phyloP scores from a whole-genome alignment of 2,797 vertebrate genomes.

The Agapornis canus region DNA sequence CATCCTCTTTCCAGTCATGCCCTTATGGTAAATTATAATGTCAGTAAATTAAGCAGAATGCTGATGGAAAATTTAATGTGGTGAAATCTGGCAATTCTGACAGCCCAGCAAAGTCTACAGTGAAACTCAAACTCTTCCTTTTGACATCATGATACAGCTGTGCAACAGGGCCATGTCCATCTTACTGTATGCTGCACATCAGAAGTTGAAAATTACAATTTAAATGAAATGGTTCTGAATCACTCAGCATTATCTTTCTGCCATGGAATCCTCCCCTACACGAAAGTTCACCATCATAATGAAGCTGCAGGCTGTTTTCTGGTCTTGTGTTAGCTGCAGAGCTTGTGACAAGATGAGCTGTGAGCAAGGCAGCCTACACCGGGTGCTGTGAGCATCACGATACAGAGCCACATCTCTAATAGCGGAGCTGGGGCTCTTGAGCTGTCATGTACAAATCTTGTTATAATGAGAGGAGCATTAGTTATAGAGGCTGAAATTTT shows the following conservation, averaged over 20 bases:
- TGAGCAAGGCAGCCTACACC: not conserved
- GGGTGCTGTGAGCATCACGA: not conserved
- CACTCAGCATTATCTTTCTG: not conserved
- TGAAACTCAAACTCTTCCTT: not conserved
- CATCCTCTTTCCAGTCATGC: slow-evolving; percentile 44
- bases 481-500: slow-evolving; percentile 66
- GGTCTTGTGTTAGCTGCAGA: not conserved
- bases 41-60: slow-evolving; percentile 66
- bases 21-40: slow-evolving; percentile 51
- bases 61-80: slow-evolving; percentile 58
- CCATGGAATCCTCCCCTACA: not conserved
- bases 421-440: not conserved
- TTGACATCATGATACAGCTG: not conserved
- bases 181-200: not conserved
- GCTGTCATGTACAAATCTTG: slow-evolving; percentile 66
- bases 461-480: slow-evolving; percentile 60
- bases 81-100: slow-evolving; percentile 24
- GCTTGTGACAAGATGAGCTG: slow-evolving; percentile 1
- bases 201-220: not conserved
- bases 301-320: not conserved
- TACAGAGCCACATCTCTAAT: not conserved
- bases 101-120: slow-evolving; percentile 3
- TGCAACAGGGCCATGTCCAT: not conserved
- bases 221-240: slow-evolving; percentile 48
- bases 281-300: not conserved